Evolutionary conservation across 2,888 invertebrate species (phyloP).

Genomic region (Lithosia quadra): DNA sequence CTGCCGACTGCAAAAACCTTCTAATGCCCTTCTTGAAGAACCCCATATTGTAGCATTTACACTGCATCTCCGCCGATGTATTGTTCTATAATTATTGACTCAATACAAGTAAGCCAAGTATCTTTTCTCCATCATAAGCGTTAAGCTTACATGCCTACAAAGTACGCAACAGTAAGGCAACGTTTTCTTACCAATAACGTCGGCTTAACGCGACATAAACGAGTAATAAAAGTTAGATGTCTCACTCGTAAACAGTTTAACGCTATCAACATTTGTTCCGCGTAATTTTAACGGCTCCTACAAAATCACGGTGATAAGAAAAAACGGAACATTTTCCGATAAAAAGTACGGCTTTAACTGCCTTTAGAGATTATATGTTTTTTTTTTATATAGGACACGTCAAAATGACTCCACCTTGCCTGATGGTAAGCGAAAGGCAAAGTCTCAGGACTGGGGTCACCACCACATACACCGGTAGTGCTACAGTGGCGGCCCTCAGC

Average conservation of each 20-base stretch:
- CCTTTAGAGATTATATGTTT: background rate
- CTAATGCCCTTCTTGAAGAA: too few species aligned
- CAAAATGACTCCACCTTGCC: too few species aligned
- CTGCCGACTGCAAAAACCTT: too few species aligned
- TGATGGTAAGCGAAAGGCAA: too few species aligned
- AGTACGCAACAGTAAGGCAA: slow-evolving; percentile 7
- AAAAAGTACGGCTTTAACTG: slow-evolving; percentile 3
- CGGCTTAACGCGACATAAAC: slow-evolving; percentile 52
- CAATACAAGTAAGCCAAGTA: too few species aligned
- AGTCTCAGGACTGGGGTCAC: too few species aligned
- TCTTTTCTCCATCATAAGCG: background rate
- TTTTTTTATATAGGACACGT: too few species aligned
- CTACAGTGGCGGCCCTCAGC: too few species aligned
- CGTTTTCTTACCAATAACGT: slow-evolving; percentile 33
- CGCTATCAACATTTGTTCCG: slow-evolving; percentile 44
- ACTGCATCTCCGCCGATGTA: too few species aligned
- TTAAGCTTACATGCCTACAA: background rate
- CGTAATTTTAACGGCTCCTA: slow-evolving; percentile 21
- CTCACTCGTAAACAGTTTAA: slow-evolving; percentile 44
- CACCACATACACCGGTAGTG: too few species aligned
- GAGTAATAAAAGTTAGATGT: slow-evolving; percentile 62
- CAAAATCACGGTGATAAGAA: slow-evolving; percentile 22
- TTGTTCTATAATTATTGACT: too few species aligned
- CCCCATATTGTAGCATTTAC: too few species aligned
- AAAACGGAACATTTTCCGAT: background rate